A percentile compares a stretch with the other conserved stretches of the same genome.
These are phyloP conservation scores for Bombus consobrinus DNA, from an alignment of 1,140 invertebrate genomes.

Conservation along the genomic window DNA sequence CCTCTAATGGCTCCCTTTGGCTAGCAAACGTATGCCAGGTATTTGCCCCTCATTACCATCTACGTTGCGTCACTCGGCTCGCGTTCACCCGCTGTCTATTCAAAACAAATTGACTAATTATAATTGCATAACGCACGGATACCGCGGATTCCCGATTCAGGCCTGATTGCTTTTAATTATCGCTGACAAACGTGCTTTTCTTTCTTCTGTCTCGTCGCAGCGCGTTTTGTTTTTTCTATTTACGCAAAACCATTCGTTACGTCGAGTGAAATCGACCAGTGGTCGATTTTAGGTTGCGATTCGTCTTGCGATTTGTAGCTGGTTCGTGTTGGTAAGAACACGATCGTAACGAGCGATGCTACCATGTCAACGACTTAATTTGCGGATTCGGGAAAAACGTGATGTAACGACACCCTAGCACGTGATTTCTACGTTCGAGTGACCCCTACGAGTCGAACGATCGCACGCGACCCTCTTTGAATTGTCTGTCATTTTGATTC, in stretches of 20 bases:
- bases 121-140: conserved; percentile 44
- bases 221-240: neutral
- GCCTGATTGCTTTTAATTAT: conserved; percentile 22
- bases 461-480: conserved; percentile 14
- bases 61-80: conserved; percentile 30
- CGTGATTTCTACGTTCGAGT: conserved; percentile 25
- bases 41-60: conserved; percentile 52
- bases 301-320: neutral
- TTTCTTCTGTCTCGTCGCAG: too few relatives aligned
- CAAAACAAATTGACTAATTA: conserved; percentile 55
- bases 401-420: conserved; percentile 18
- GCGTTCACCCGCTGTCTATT: neutral
- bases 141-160: neutral
- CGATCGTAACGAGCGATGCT: neutral
- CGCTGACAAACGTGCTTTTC: neutral
- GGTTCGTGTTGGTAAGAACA: neutral
- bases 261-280: neutral
- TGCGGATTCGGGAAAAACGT: conserved; percentile 15
- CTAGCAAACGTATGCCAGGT: conserved; percentile 31
- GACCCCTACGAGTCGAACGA: neutral
- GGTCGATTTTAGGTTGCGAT: too few relatives aligned
- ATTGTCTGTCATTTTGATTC: neutral
- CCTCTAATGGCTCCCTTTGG: conserved; percentile 42
- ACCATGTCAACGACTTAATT: conserved; percentile 6
- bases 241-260: too few relatives aligned